Evolutionary conservation across 2,797 vertebrate genomes (phyloP).

Genomic region (Sebastes cheni): DNA sequence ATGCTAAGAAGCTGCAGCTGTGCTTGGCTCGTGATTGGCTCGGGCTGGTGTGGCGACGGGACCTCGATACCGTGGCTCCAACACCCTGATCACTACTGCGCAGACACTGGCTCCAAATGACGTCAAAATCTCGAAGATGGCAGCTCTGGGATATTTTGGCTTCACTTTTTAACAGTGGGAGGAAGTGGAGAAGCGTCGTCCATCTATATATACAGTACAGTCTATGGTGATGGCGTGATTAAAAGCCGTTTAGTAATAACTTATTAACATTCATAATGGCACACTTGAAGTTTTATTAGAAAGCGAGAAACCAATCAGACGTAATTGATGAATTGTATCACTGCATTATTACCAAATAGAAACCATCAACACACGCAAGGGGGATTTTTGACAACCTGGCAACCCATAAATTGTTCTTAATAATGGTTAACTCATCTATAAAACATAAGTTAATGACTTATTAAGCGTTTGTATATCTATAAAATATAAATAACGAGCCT

Average conservation of each 20-base stretch:
- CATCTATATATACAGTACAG: too few species aligned
- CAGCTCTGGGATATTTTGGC: too few species aligned
- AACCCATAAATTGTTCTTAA: not conserved
- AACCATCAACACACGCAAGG: not conserved
- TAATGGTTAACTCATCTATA: not conserved
- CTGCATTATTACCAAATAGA: not conserved
- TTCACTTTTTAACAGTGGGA: too few species aligned
- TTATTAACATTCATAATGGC: not conserved
- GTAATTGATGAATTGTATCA: not conserved
- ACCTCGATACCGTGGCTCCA: too few species aligned
- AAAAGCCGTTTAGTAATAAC: not conserved
- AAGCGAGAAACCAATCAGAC: not conserved
- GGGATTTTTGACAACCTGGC: not conserved
- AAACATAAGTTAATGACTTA: not conserved
- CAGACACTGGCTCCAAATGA: too few species aligned
- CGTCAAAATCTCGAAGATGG: too few species aligned
- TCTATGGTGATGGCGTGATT: not conserved
- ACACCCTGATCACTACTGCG: rapidly evolving
- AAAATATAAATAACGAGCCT: not conserved
- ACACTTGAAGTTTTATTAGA: not conserved
- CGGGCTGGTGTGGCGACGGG: too few species aligned
- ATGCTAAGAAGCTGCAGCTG: too few species aligned
- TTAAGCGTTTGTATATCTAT: not conserved
- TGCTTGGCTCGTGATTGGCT: too few species aligned
- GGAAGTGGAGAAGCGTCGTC: too few species aligned